These are phyloP conservation scores for Lasioglossum vierecki DNA, from an alignment of 2,888 invertebrate species.

Conservation along the genomic window DNA sequence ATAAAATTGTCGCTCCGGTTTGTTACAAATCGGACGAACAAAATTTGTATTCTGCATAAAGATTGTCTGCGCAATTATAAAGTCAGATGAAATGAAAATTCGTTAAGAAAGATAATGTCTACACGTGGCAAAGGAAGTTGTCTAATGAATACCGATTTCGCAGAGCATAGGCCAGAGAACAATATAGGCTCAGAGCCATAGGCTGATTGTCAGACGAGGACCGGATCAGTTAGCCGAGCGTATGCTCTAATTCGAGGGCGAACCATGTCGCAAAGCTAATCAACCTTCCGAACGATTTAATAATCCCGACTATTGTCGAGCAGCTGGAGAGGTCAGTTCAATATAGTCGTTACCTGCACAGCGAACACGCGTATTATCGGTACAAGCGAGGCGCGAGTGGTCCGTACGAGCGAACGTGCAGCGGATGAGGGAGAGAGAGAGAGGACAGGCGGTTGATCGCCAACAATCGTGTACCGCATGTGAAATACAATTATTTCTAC, in stretches of 20 bases:
- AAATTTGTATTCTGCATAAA: too few species aligned
- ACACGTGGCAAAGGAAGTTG: background rate
- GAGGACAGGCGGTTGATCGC: background rate
- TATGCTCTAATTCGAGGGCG: conserved; percentile 42
- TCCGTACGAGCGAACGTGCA: background rate
- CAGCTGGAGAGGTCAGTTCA: conserved; percentile 52
- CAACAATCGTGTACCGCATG: background rate
- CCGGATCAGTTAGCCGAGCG: background rate
- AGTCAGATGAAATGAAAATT: too few species aligned
- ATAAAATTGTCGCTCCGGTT: too few species aligned
- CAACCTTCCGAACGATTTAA: conserved; percentile 63
- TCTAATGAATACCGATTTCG: background rate
- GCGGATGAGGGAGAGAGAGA: background rate
- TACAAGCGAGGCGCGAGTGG: conserved; percentile 1
- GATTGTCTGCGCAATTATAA: too few species aligned
- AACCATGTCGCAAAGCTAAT: conserved; percentile 52
- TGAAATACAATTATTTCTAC: background rate
- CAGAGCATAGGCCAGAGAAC: background rate
- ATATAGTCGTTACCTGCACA: conserved; percentile 41
- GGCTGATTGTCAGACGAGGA: background rate
- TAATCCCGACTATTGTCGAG: conserved; percentile 55
- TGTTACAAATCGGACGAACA: too few species aligned
- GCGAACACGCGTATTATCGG: conserved; percentile 10
- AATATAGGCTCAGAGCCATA: too few species aligned
- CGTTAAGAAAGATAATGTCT: background rate